phyloP scores from a whole-genome alignment of 1,140 invertebrate genomes.

The Macrostomum lignano region DNA sequence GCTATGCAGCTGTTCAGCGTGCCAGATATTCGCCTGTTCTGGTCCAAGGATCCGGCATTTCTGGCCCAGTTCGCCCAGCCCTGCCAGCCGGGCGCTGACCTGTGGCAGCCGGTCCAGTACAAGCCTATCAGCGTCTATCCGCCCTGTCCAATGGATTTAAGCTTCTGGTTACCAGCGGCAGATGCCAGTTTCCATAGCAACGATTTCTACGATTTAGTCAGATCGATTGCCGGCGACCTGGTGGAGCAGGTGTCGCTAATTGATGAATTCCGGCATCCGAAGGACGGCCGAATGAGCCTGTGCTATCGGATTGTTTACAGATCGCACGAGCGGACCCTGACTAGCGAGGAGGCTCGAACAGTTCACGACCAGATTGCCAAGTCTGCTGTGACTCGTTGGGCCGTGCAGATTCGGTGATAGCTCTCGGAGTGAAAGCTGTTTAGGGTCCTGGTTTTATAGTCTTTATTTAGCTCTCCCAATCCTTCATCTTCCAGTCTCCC shows the following conservation, averaged over 20 bases:
- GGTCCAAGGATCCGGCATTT: constrained; percentile 45
- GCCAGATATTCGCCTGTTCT: constrained; percentile 80
- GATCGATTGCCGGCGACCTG: constrained; percentile 53
- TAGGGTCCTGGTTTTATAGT: no score
- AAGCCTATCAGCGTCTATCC: constrained; percentile 57
- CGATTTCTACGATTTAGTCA: constrained; percentile 76
- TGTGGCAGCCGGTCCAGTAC: background rate
- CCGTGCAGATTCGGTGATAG: constrained; percentile 4
- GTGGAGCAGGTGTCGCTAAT: constrained; percentile 54
- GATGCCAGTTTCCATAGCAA: constrained; percentile 38
- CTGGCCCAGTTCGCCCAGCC: background rate
- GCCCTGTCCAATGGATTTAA: constrained; percentile 65
- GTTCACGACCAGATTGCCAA: constrained; percentile 34
- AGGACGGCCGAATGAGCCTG: constrained; percentile 48
- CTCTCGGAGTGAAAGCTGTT: no score
- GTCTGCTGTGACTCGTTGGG: background rate
- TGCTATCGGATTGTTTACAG: constrained; percentile 76
- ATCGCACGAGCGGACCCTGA: constrained; percentile 60
- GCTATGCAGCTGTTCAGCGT: constrained; percentile 84
- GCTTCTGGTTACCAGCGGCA: constrained; percentile 58
- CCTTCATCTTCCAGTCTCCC: no score
- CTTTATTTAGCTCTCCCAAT: no score
- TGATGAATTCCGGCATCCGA: constrained; percentile 61
- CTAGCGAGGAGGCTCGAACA: constrained; percentile 53
- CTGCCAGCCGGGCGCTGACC: constrained; percentile 1